These are phyloP conservation scores for Pristionchus exspectatus DNA, from an alignment of 2,888 invertebrate species.

Conservation along the genomic window DNA sequence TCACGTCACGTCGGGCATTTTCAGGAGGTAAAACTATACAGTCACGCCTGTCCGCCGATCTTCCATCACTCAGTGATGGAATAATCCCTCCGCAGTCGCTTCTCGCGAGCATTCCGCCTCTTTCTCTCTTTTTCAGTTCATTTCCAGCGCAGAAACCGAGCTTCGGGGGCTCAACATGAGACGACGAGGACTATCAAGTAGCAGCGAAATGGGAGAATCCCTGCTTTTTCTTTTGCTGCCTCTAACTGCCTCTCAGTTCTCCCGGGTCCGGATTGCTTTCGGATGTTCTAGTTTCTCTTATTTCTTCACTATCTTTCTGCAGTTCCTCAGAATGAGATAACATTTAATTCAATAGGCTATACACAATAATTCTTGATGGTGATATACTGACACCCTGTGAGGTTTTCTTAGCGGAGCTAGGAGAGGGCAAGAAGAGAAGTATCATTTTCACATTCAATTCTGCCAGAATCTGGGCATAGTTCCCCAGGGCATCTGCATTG, in stretches of 20 bases:
- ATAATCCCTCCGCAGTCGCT: not conserved
- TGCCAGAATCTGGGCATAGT: not conserved
- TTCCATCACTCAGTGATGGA: constrained; percentile 1
- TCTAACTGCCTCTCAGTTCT: constrained; percentile 3
- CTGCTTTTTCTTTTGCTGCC: not conserved
- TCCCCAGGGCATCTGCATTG: constrained; percentile 36
- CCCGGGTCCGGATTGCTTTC: not conserved
- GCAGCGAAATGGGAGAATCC: not conserved
- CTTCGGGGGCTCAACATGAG: not conserved
- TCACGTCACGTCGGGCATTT: not conserved
- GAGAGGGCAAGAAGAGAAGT: not conserved
- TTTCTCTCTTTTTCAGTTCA: not conserved
- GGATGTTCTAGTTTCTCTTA: not conserved
- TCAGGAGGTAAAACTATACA: not conserved
- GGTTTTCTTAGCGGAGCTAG: not conserved
- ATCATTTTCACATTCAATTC: no score
- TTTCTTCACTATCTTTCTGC: no score
- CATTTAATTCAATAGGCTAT: no score
- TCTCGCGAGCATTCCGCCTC: constrained; percentile 17
- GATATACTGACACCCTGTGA: not conserved
- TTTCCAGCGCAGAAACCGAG: not conserved
- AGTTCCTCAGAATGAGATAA: no score
- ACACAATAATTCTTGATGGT: no score
- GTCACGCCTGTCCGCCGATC: not conserved
- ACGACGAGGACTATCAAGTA: constrained; percentile 6